Percentiles rank a stretch among this genome's conserved stretches.
phyloP scores from a whole-genome alignment of 1,140 invertebrate species.

The Elysia chlorotica region DNA sequence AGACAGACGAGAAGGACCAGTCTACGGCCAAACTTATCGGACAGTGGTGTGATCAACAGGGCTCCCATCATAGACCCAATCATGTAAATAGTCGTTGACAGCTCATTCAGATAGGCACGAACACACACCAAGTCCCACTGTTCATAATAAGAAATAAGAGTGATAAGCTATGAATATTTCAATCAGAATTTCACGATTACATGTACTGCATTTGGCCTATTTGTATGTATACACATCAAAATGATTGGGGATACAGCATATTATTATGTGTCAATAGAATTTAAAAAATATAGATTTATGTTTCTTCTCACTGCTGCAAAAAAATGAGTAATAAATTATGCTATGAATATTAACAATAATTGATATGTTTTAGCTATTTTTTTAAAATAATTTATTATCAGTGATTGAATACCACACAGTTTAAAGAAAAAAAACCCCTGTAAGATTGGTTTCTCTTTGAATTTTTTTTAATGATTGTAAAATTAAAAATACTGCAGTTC shows the following conservation, averaged over 20 bases:
- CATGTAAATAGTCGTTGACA: conserved; percentile 74
- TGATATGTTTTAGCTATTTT: too few relatives aligned
- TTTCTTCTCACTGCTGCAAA: neutral
- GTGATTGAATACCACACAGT: too few relatives aligned
- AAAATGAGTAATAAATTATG: neutral
- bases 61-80: conserved; percentile 80
- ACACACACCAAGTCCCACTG: conserved; percentile 60
- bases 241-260: neutral
- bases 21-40: conserved; percentile 72
- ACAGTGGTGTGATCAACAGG: conserved; percentile 78
- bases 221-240: too few relatives aligned
- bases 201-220: too few relatives aligned
- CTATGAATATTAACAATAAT: too few relatives aligned
- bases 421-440: too few relatives aligned
- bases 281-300: neutral
- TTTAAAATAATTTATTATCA: too few relatives aligned
- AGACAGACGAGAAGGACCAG: conserved; percentile 49
- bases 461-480: too few relatives aligned
- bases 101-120: conserved; percentile 43
- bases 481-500: too few relatives aligned
- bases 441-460: too few relatives aligned
- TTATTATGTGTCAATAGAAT: neutral
- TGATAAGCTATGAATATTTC: neutral
- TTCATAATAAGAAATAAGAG: conserved; percentile 23
- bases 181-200: too few relatives aligned